Base-by-base conservation (phyloP, 2,888 invertebrate species). In the Pyrocoelia pectoralis region DNA sequence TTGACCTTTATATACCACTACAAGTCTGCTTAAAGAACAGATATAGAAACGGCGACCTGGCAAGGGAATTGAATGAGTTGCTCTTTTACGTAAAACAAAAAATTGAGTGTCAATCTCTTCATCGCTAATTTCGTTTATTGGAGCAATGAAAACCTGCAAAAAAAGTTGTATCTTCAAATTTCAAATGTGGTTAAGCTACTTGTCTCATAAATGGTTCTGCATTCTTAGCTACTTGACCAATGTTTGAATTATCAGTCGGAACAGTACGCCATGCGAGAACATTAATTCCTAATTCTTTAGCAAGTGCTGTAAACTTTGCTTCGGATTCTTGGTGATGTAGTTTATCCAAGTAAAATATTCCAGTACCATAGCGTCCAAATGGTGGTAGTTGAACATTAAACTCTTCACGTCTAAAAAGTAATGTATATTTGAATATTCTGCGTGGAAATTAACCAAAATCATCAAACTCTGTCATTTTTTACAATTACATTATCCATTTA, bases 141-240 rank as follows among this genome's bases (percentile, higher is more conserved):
- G 65, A 13, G 70, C 70, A 54, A 81, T 76, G 72, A 82, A 82
- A 61, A 97, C 89, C 93, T 95, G 84, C 53, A 82, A 80, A 54
- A 54, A 41, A 6, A 13, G 2, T 9, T 4, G 1, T 13, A 13
- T 41, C 2, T 8, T 3, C 6, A 5, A 24, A 24, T 6, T 24
- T 24, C 3, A 24, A 24, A 24, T 5, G 24, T 24, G 24, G 6
- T 24, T 3, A 24, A 6, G 6, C 4, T 24, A 97, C 98, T 87
- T 99, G 99, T 73, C 96, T 89, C 87, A 98, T 97, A 78, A 92
- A 89, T 38, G 99, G 99, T 84, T 99, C 98, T 75, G 93, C 93
- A 82, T 93, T 93, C 76, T 90, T 89, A 60, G 98, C 99, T 76
- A 98, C 97, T 72, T 90, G 87, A 72, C 95, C 98, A 76, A 99